phyloP scores from a whole-genome alignment of 2,113 vertebrate genomes.

The Piaya cayana region DNA sequence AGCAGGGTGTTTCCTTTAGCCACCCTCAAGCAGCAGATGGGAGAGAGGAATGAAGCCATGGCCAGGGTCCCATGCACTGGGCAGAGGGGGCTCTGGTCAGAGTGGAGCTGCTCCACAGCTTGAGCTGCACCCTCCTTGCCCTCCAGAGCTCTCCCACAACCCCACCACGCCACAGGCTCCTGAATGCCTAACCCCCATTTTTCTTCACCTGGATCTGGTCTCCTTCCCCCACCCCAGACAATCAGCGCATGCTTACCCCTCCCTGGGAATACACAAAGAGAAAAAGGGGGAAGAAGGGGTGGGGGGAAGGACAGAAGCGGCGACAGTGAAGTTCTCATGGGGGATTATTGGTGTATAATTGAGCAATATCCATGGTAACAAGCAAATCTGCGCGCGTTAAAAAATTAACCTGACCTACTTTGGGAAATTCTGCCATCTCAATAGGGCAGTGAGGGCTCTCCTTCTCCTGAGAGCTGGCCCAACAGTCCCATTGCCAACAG shows the following conservation, averaged over 20 bases:
- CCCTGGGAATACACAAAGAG: neutral
- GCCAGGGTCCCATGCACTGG: accelerated
- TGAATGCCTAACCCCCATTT: neutral
- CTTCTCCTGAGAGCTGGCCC: accelerated
- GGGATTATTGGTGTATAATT: conserved; percentile 68
- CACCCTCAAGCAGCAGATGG: neutral
- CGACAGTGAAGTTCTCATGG: conserved; percentile 26
- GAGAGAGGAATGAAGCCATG: neutral
- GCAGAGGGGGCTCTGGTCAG: neutral
- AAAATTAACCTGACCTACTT: conserved; percentile 72
- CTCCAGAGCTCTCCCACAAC: neutral
- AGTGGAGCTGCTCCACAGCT: neutral
- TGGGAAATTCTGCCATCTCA: conserved; percentile 2
- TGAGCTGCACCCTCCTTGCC: neutral
- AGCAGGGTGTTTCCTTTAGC: neutral
- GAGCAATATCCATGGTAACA: conserved; percentile 72
- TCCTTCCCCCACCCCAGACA: neutral
- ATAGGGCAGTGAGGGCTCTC: neutral
- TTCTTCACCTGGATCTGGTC: neutral
- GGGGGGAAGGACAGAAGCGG: neutral
- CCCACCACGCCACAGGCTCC: neutral
- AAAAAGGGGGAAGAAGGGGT: neutral
- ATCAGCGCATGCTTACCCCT: accelerated
- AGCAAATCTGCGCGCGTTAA: conserved; percentile 43
- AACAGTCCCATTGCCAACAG: neutral